These are phyloP conservation scores for Liopterus haemorrhoidalis DNA, from an alignment of 2,888 invertebrate species.

Conservation along the genomic window DNA sequence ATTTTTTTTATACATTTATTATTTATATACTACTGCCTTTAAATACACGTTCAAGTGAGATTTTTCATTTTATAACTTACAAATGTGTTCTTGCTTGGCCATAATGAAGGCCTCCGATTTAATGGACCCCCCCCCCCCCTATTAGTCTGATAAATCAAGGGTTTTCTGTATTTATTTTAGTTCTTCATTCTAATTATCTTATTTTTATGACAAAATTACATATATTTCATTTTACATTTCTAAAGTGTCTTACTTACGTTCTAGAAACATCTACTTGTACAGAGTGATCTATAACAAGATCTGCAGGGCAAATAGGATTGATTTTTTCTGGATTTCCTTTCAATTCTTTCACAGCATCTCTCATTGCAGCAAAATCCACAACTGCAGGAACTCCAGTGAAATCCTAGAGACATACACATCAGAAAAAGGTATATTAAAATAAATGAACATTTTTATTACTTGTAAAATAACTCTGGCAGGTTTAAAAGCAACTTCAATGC, in stretches of 20 bases:
- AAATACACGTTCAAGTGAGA: too few species aligned
- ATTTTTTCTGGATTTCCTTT: conserved; percentile 89
- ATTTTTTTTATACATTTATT: too few species aligned
- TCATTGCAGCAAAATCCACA: conserved; percentile 98
- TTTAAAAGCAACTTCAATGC: conserved; percentile 91
- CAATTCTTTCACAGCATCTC: conserved; percentile 83
- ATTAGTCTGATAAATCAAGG: too few species aligned
- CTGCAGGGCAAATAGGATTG: conserved; percentile 95
- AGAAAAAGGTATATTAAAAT: conserved; percentile 13
- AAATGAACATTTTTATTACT: conserved; percentile 47
- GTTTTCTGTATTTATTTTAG: too few species aligned
- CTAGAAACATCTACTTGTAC: conserved; percentile 92
- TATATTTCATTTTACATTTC: conserved; percentile 6
- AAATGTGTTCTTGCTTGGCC: too few species aligned
- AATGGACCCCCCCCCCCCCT: too few species aligned
- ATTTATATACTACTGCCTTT: too few species aligned
- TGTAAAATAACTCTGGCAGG: conserved; percentile 94
- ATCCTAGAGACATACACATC: conserved; percentile 54
- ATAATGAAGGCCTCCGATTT: too few species aligned
- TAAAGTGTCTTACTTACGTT: conserved; percentile 49
- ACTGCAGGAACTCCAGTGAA: conserved; percentile 97
- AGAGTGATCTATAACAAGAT: conserved; percentile 97
- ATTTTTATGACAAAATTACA: too few species aligned
- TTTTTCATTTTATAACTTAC: too few species aligned
- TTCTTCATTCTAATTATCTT: too few species aligned